These are phyloP conservation scores for Hipparchia semele DNA, from an alignment of 2,888 invertebrate species.

Conservation along the genomic window DNA sequence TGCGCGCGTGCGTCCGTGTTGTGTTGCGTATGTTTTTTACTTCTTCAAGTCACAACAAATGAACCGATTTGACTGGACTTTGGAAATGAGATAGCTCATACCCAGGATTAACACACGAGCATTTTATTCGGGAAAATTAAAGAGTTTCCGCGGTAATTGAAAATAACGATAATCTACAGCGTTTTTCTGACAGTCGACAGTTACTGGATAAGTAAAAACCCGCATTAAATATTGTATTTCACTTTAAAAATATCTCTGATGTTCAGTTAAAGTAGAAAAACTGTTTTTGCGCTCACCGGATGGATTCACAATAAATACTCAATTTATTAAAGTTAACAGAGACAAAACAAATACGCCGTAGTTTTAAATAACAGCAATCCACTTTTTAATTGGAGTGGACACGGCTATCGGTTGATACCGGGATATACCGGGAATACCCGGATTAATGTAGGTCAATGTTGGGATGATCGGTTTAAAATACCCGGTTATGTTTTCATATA, in stretches of 20 bases:
- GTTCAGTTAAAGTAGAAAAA: slow-evolving; percentile 11
- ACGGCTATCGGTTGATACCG: slow-evolving; percentile 27
- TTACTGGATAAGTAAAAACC: too few relatives aligned
- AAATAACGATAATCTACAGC: too few relatives aligned
- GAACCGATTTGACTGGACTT: too few relatives aligned
- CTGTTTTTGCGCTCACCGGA: not conserved
- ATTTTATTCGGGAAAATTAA: too few relatives aligned
- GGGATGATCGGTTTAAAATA: slow-evolving; percentile 27
- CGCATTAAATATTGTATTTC: not conserved
- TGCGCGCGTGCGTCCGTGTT: too few relatives aligned
- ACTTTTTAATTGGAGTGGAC: slow-evolving; percentile 33
- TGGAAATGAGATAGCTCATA: too few relatives aligned
- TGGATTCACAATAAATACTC: slow-evolving; percentile 10
- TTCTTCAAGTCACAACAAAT: too few relatives aligned
- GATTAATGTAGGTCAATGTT: slow-evolving; percentile 27
- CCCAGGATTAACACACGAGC: too few relatives aligned
- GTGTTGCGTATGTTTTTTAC: too few relatives aligned
- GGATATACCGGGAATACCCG: slow-evolving; percentile 25
- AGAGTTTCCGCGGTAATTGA: not conserved
- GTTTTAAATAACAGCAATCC: slow-evolving; percentile 33
- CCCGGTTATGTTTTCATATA: slow-evolving; percentile 25
- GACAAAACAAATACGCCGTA: slow-evolving; percentile 20
- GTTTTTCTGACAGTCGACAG: too few relatives aligned
- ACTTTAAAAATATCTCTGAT: slow-evolving; percentile 1
- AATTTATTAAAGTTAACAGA: slow-evolving; percentile 29